Base-by-base conservation (phyloP, 2,113 vertebrate genomes). In the Camelus bactrianus region DNA sequence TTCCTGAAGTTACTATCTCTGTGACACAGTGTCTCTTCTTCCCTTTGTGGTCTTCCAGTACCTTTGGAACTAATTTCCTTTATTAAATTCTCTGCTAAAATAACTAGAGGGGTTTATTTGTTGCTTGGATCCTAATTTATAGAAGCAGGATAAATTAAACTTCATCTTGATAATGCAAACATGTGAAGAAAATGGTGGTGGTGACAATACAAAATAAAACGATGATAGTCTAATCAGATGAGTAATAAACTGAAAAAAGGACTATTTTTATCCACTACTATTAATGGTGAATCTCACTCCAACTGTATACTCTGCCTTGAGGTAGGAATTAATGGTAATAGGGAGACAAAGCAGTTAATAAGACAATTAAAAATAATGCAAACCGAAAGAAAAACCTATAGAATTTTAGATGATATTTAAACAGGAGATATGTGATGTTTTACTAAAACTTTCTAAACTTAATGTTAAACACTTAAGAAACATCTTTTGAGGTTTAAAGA, bases 321-420 rank as follows among this genome's bases (percentile, higher is more conserved):
- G 81, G 19, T 88, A 46, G 56, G 13, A 73, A 67, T 56, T 82
- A 92, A 89, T 54, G 42, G 46, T 62, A 42, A 58, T 48, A 83
- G 77, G 32, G 89, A 79, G 38, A 69, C 3, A 86, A 73, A 87
- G 1, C 5, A 62, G 32, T 92, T 92, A 85, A 58, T 4, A 72
- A 56, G 60, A 70, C 16, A 95, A 72, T 92, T 54, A 84, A 84
- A 92, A 75, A 73, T 35, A 94, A 94, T 95, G 28, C 30, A 52
- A 52, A 84, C 8, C 4, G 30, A 60, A 77, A 73, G 79, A 84
- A 95, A 69, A 69, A 6, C 9, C n/a, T 80, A 4, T 67, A 52
- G 22, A 85, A 42, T 56, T 94, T 79, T 48, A 22, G 65, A 3
- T 93, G 52, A 70, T 90, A 64, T 70, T 93, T 93, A n/a, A 94